Conservation (phyloP, 2,797 vertebrate species). For the Micropoecilia bifurca region DNA sequence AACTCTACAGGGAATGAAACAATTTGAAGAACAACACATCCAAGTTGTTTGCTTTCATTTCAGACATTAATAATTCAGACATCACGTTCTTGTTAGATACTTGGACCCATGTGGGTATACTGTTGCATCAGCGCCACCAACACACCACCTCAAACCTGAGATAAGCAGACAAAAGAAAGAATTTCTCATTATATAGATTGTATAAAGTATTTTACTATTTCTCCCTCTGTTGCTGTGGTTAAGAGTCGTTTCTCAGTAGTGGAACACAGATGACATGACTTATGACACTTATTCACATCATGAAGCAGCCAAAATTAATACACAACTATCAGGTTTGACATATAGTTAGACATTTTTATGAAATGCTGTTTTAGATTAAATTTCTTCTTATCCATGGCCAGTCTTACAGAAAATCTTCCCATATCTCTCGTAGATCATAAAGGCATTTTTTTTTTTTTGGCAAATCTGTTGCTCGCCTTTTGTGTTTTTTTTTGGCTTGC, state of each 20-base stretch:
- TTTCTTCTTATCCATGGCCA: not conserved
- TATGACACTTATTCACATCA: no score
- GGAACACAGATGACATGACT: not conserved
- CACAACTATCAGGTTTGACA: not conserved
- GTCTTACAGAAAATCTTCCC: not conserved
- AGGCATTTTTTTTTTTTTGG: not conserved
- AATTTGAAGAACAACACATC: slow-evolving; percentile 34
- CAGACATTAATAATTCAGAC: slow-evolving; percentile 53
- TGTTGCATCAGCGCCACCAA: slow-evolving; percentile 12
- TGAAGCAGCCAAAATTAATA: not conserved
- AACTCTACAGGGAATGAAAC: slow-evolving; percentile 21
- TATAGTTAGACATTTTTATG: not conserved
- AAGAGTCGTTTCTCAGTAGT: not conserved
- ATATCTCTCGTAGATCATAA: not conserved
- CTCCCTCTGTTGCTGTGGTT: not conserved
- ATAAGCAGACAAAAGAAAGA: not conserved
- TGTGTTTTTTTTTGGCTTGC: not conserved
- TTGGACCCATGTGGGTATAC: not conserved
- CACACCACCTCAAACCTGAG: slow-evolving; percentile 18
- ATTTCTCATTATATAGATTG: not conserved
- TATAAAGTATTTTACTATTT: not conserved
- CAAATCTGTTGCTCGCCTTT: not conserved
- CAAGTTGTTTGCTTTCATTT: slow-evolving; percentile 50
- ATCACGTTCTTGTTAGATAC: slow-evolving; percentile 8
- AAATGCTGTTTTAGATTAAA: not conserved